Percentiles rank a stretch among this genome's conserved stretches.
These are phyloP conservation scores for Cyprinodon variegatus DNA, from an alignment of 2,113 vertebrate genomes.

Conservation along the genomic window DNA sequence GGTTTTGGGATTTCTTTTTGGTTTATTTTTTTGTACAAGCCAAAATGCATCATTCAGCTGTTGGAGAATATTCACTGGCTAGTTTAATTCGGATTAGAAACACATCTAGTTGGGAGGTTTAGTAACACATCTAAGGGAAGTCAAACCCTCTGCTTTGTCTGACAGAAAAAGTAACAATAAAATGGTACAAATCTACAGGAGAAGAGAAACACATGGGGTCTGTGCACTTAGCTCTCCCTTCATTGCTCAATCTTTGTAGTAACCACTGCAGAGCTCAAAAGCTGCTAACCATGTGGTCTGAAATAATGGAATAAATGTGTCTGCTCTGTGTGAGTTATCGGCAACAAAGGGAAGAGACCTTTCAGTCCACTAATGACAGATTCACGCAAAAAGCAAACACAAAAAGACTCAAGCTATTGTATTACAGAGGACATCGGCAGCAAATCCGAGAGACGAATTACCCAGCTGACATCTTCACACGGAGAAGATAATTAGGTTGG, in stretches of 20 bases:
- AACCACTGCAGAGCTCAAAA: constrained; percentile 22
- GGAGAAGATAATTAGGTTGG: constrained; percentile 35
- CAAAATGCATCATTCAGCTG: constrained; percentile 22
- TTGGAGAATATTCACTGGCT: constrained; percentile 36
- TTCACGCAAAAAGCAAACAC: constrained; percentile 12
- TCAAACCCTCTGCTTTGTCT: constrained; percentile 16
- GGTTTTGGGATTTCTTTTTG: constrained; percentile 27
- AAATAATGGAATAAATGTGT: constrained; percentile 24
- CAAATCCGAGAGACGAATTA: constrained; percentile 24
- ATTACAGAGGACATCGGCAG: constrained; percentile 14
- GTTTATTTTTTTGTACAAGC: constrained; percentile 24
- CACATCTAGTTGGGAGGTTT: constrained; percentile 42
- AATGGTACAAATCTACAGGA: constrained; percentile 4
- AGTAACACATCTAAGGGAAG: constrained; percentile 36
- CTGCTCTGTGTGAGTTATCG: constrained; percentile 26
- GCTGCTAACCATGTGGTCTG: constrained; percentile 31
- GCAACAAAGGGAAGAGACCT: constrained; percentile 22
- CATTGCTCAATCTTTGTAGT: constrained; percentile 14
- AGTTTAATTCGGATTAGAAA: constrained; percentile 47
- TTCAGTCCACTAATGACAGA: constrained; percentile 17
- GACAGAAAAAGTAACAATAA: constrained; percentile 18
- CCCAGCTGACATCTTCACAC: constrained; percentile 30
- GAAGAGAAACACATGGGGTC: constrained; percentile 19
- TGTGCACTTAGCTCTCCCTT: constrained; percentile 4
- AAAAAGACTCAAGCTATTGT: constrained; percentile 1